Evolutionary conservation across 2,797 vertebrate species (phyloP), one percentile per base, ranked within the genome.

Genomic region (Cynopterus sphinx): DNA sequence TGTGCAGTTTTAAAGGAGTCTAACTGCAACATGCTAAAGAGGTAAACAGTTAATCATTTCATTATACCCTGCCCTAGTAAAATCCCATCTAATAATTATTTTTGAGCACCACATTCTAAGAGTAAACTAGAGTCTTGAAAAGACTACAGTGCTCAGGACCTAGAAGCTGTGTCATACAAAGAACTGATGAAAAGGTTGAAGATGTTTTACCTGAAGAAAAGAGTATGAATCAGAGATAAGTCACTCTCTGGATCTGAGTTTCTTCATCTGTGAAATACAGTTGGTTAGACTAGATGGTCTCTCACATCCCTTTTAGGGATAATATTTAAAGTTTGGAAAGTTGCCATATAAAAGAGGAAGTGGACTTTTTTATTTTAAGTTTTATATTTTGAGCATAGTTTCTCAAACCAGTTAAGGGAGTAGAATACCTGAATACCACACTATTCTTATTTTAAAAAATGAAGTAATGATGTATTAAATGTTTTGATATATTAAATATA

Each of bases 251-350:
- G 16, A 81, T 90, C 33, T 79, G 63, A 79, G 36, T 87, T 87
- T 74, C 16, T 87, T 95, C 31, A 46, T 53, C 46, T 87, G 3
- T 95, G 31, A 94, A 87, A 65, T 85, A 91, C 84, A 87, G 2
- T 68, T 68, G 59, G 12, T 77, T 90, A 71, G 43, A 88, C 55
- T 71, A 65, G 57, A 55, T 94, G n/a, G 57, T 91, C 71, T 87
- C 55, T 87, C 65, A 87, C n/a, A 46, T 79, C 9, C 5, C 61
- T 95, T 96, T 92, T 33, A 67, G 31, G 51, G 67, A 71, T 53
- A 73, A 53, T 89, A 94, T 55, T 95, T 94, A 70, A 94, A 94
- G 53, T 87, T 86, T 87, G 39, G 28, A n/a, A 96, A 90, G 36
- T 83, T 95, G n/a, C 51, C 49, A 78, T 74, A 31, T 91, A 51